These are phyloP conservation scores for Myodes glareolus DNA, from an alignment of 2,113 vertebrate genomes.

Conservation along the genomic window DNA sequence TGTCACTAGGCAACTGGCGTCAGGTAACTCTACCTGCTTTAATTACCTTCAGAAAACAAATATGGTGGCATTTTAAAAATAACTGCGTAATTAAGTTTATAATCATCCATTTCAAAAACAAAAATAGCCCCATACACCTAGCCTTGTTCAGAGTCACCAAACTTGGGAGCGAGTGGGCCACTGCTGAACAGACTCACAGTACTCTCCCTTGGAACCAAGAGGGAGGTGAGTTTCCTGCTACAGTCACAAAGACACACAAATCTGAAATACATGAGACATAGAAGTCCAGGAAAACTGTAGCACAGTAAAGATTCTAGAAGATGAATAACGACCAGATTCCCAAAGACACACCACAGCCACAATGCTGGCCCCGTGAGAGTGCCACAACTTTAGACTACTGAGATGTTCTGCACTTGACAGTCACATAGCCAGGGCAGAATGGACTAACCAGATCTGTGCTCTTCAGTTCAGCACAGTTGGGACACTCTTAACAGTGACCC, in stretches of 20 bases:
- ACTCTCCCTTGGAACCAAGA: not conserved
- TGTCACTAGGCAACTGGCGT: not conserved
- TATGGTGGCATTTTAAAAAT: not conserved
- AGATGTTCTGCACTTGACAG: no score
- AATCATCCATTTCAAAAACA: not conserved
- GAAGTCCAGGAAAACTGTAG: not conserved
- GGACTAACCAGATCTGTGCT: not conserved
- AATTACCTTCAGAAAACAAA: not conserved
- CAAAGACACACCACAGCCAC: not conserved
- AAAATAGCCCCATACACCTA: no score
- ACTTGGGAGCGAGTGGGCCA: no score
- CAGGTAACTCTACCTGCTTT: not conserved
- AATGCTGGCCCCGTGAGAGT: rapidly evolving
- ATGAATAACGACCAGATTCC: not conserved
- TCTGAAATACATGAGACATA: not conserved
- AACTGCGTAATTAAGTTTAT: not conserved
- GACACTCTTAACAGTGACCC: rapidly evolving
- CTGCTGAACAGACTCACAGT: not conserved
- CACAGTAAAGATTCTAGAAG: not conserved
- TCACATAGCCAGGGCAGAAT: rapidly evolving
- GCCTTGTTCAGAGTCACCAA: not conserved
- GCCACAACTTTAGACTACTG: rapidly evolving
- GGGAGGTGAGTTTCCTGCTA: not conserved
- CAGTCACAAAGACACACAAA: not conserved
- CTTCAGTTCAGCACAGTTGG: rapidly evolving